Evolutionary conservation across 2,113 vertebrate genomes (phyloP), one percentile per base, ranked within the genome.

Genomic region (Channa maculata): DNA sequence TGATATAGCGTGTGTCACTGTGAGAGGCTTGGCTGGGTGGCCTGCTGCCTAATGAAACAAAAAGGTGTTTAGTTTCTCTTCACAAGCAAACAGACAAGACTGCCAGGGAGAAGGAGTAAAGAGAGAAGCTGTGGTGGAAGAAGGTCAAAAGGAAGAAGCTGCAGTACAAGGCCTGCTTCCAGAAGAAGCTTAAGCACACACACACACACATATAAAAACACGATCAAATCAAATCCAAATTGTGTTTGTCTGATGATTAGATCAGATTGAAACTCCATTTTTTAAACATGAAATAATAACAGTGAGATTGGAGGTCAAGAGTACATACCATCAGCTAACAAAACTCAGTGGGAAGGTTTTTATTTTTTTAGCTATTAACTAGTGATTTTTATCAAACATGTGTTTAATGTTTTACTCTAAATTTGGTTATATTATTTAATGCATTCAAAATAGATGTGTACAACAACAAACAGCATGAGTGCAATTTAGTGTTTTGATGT

Each of bases 31-130:
- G 14, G 46, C 49, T 37, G 45, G 69, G 72, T 75, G 86, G 71
- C 80, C 67, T 1, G 0, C 50, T 77, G 85, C 73, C 63, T 71
- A 53, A 71, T 55, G 58, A 53, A 63, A 75, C 15, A 77, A 44
- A 65, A 3, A 46, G 12, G 34, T 71, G 78, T 77, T 79, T 64
- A 65, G 75, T 63, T 86, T 80, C 49, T 67, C 37, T 36, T 36
- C 15, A 57, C 41, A 63, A 75, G 81, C 80, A 85, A 86, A 90
- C 77, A 84, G 41, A 61, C 8, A 37, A 69, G 48, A 65, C 71
- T 67, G 86, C 65, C 78, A 77, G 45, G 44, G 63, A 71, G 65
- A 11, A 64, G 43, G 52, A 55, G 63, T 41, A 62, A 70, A 83
- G 71, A 80, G 57, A 75, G 65, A 77, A 49, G 36, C 54, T 57